Evolutionary conservation across 2,888 invertebrate species (phyloP), one percentile per base, ranked within the genome.

Genomic region (Monoplex corrugatus): DNA sequence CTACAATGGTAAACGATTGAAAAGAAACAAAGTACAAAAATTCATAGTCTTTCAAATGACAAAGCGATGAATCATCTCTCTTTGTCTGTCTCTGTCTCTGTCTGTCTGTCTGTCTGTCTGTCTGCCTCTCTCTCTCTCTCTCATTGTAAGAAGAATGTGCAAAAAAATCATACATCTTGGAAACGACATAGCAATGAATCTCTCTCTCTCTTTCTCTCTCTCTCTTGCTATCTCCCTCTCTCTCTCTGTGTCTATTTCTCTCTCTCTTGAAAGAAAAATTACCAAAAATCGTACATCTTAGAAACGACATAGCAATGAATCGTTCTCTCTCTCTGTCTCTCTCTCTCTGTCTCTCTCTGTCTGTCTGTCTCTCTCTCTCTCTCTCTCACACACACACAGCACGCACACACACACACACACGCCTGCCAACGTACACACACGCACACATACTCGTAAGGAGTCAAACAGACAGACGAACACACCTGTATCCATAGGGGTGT

Each of bases 401-500:
- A 75, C 75, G 10, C 32, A 28, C 3, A 28, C 35, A 28, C 35
- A 35, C 28, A 28, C 75, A 35, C 28, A 40, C 78, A 78, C 78
- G 23, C 78, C 38, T 40, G 40, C 78, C 38, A 16, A 78, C 78
- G 40, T 23, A 78, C 78, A 72, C 72, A 72, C 72, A 72, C 35
- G 19, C 35, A 72, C 35, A 72, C 72, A 72, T 35, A 72, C 72
- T 35, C 28, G n/a, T 23, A 6, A 68, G n/a, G 16, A 50, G n/a
- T n/a, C n/a, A n/a, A n/a, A n/a, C n/a, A n/a, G n/a, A n/a, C n/a
- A n/a, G n/a, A n/a, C n/a, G 28, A n/a, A n/a, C n/a, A n/a, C n/a
- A 87, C 87, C 87, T 38, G 87, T 83, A 19, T 87, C 85, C 85
- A 85, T 85, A 57, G 84, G 87, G 28, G 80, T 87, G 87, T 82